Evolutionary conservation across 2,113 vertebrate genomes (phyloP), one percentile per base, ranked within the genome.

Genomic region (Tilapia sparmanii): DNA sequence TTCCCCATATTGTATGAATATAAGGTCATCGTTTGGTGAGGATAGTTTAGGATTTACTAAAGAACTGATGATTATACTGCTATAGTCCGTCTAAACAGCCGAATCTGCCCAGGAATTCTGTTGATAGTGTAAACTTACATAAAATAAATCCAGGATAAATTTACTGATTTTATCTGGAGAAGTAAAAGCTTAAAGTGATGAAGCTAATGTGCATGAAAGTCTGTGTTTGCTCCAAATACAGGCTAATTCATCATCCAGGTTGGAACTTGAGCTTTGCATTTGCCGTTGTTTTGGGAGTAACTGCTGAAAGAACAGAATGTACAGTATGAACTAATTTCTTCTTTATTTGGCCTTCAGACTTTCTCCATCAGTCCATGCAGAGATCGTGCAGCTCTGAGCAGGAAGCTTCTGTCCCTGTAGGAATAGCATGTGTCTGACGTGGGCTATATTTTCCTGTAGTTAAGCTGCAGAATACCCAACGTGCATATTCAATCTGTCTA

Each of bases 371-470:
- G 84, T 82, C 79, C 73, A 68, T 26, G 47, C 61, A 63, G 88
- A 91, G 81, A 80, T 85, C 50, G 2, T 90, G 61, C 59, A 73
- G 81, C 81, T 92, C 83, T 52, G 78, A 84, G 84, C 54, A 81
- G 86, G 89, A 81, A 78, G 71, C 10, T 5, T 88, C 50, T 86
- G 80, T 85, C 76, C 85, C 83, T 76, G 87, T 59, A 90, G 85
- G 91, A 82, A 87, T 76, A 19, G 55, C 59, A 71, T 61, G 53
- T 5, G 52, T 85, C 47, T 89, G 66, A 86, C 24, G 12, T 87
- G 29, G 86, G 86, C 81, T 86, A 68, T 38, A 81, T 90, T 89
- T 94, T 88, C 88, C 88, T 89, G 81, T 87, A 86, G 82, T 87
- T 92, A 86, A 82, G 73, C 83, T 86, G 57, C 86, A 90, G 38